phyloP scores from a whole-genome alignment of 2,888 invertebrate species.

The Leptura quadrifasciata region DNA sequence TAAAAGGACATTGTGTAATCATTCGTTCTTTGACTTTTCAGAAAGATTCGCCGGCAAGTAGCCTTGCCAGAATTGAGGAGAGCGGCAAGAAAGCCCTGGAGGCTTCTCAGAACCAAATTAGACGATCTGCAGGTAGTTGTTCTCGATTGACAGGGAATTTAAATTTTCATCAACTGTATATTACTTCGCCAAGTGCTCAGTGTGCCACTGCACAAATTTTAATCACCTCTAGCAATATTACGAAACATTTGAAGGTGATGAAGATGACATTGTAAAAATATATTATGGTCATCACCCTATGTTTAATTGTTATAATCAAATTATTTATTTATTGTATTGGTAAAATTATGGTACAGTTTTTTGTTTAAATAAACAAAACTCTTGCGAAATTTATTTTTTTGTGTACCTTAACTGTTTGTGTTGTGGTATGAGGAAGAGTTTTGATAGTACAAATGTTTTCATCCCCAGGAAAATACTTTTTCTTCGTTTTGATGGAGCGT shows the following conservation, averaged over 20 bases:
- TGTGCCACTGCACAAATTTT: slow-evolving; percentile 61
- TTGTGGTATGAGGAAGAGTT: slow-evolving; percentile 7
- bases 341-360: slow-evolving; percentile 56
- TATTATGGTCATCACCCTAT: slow-evolving; percentile 51
- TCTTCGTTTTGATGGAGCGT: no score
- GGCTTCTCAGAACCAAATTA: slow-evolving; percentile 76
- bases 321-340: slow-evolving; percentile 59
- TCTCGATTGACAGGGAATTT: slow-evolving; percentile 80
- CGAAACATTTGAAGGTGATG: slow-evolving; percentile 52
- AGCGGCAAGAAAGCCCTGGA: slow-evolving; percentile 91
- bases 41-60: slow-evolving; percentile 89
- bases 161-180: slow-evolving; percentile 54
- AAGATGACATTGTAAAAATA: slow-evolving; percentile 52
- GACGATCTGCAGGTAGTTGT: slow-evolving; percentile 82
- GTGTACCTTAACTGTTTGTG: background rate
- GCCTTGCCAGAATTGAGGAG: slow-evolving; percentile 86
- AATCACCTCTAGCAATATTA: slow-evolving; percentile 66
- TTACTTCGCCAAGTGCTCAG: slow-evolving; percentile 67
- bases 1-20: no score
- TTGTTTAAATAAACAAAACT: slow-evolving; percentile 51
- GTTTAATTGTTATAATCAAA: slow-evolving; percentile 57
- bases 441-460: slow-evolving; percentile 3
- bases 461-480: background rate
- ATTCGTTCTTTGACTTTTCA: slow-evolving; percentile 71
- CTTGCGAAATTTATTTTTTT: slow-evolving; percentile 15